Base-by-base conservation (phyloP, 2,113 vertebrate species). In the Pteruthius melanotis region DNA sequence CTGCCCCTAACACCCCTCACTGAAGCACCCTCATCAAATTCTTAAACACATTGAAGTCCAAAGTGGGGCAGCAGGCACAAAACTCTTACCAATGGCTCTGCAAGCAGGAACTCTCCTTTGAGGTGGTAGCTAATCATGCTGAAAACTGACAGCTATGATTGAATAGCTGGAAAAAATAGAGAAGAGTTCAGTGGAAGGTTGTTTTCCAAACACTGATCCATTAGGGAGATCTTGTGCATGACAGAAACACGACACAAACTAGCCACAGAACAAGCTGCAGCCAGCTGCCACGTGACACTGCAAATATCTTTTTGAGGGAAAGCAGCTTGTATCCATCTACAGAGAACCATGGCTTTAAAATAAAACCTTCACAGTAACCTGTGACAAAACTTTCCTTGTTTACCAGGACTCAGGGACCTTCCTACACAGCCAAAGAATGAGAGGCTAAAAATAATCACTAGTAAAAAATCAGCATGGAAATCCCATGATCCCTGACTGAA, bases 401-500 rank as follows among this genome's bases (percentile, higher is more conserved):
- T 26, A 56, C 14, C 7, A 5, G 3, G 7, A 40, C 40, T 77
- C 12, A 5, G 52, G 19, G 24, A 14, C 12, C 15, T 33, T 81
- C 27, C 60, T 54, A 35, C 23, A 40, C 0, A 44, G 27, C 9
- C 63, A 44, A 52, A 71, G 10, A 47, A 21, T 1, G 3, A 61
- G 33, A n/a, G 17, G 18, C 33, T 60, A 6, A 47, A 18, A 78
- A 5, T 39, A 27, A 78, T 11, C 28, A 49, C 22, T 22, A 75
- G 27, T 19, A 39, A 66, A 81, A 81, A 77, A 4, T 6, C 15
- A 47, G 16, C 28, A 15, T 3, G 35, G 20, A 37, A 37, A 4
- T 2, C 5, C 10, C 15, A 5, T 8, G 0, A 7, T 42, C 39
- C 47, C 0, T 40, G 52, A 40, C 26, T 64, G 39, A 50, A 54